Conservation (phyloP, 2,888 invertebrate genomes). For the Cenopis cana region DNA sequence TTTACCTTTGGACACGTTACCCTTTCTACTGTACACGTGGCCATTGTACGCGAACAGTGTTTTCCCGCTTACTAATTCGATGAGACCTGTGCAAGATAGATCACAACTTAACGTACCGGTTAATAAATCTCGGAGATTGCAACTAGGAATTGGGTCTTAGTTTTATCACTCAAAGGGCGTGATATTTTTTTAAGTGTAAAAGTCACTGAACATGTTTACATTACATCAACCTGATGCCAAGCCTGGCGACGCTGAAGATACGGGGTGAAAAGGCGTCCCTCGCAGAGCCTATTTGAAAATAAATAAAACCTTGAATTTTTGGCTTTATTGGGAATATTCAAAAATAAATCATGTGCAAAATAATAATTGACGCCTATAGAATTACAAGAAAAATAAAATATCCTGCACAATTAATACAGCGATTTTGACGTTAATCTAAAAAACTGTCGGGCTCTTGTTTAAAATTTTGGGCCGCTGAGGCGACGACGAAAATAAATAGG, state of each 20-base stretch:
- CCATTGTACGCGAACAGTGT: background rate
- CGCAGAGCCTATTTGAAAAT: background rate
- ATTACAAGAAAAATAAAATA: too few species aligned
- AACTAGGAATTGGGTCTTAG: too few species aligned
- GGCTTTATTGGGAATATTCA: background rate
- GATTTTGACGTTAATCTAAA: too few species aligned
- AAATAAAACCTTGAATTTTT: background rate
- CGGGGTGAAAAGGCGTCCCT: background rate
- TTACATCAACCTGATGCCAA: background rate
- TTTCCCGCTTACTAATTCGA: slow-evolving; percentile 47
- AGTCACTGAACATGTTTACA: background rate
- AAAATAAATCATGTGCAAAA: background rate
- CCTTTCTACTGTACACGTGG: background rate
- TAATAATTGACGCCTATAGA: background rate
- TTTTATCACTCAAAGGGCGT: background rate
- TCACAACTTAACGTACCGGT: background rate
- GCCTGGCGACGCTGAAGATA: background rate
- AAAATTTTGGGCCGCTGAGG: background rate
- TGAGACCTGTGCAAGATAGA: slow-evolving; percentile 3
- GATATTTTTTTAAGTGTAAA: background rate
- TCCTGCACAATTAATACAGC: too few species aligned
- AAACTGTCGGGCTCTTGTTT: background rate
- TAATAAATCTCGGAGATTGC: too few species aligned
- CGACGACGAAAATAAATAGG: background rate
- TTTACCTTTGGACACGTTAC: background rate